A percentile compares a stretch with the other conserved stretches of the same genome.
phyloP scores from a whole-genome alignment of 2,113 vertebrate genomes.

The Poecilia latipinna region DNA sequence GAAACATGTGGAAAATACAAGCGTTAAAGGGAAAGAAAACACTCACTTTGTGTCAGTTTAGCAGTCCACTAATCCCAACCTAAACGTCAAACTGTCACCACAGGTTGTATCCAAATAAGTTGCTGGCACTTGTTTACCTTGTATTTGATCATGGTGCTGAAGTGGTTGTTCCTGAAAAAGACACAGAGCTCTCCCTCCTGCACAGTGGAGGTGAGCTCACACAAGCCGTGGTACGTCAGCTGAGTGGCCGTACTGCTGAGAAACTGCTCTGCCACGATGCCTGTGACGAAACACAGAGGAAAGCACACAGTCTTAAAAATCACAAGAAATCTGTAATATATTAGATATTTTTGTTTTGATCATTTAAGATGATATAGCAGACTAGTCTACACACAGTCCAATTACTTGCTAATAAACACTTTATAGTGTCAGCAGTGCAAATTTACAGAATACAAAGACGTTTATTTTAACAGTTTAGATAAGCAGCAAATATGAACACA shows the following conservation, averaged over 20 bases:
- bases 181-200: constrained; percentile 98
- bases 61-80: too few species aligned
- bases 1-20: neutral
- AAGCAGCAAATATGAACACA: too few species aligned
- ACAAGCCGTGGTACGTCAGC: constrained; percentile 96
- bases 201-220: constrained; percentile 94
- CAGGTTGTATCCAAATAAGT: neutral
- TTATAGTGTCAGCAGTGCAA: too few species aligned
- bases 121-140: constrained; percentile 81
- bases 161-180: constrained; percentile 99
- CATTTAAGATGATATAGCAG: too few species aligned
- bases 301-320: neutral
- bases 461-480: too few species aligned
- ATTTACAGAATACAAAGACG: too few species aligned
- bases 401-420: too few species aligned
- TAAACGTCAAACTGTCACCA: neutral
- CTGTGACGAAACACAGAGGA: constrained; percentile 65
- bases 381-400: too few species aligned
- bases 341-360: neutral
- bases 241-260: constrained; percentile 96
- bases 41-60: too few species aligned
- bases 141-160: constrained; percentile 99
- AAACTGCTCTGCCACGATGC: constrained; percentile 96
- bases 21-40: too few species aligned
- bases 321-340: neutral